Evolutionary conservation across 2,888 invertebrate genomes (phyloP), one percentile per base, ranked within the genome.

Genomic region (Meliscaeva auricollis): DNA sequence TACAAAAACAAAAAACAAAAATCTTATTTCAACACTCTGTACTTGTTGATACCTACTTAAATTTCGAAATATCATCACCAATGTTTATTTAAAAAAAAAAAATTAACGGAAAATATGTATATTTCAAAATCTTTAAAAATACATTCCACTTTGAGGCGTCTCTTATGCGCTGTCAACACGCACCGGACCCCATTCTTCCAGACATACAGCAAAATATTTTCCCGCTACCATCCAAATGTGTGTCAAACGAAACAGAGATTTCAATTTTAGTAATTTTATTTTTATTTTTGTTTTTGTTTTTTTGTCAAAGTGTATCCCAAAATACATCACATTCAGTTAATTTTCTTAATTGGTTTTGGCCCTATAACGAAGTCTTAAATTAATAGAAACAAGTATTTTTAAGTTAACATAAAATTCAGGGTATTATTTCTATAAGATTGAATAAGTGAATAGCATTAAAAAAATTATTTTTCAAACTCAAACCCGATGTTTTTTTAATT

Each of bases 1-100:
- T n/a, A n/a, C n/a, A n/a, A n/a, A n/a, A n/a, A n/a, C n/a, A 26
- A 74, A 80, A 70, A 54, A 60, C 38, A 30, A 15, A 54, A 54
- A 54, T 3, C 15, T 2, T 52, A 32, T 54, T 54, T 54, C 54
- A 15, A 30, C 54, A 54, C 30, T 0, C n/a, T 15, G 30, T 26
- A 30, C 26, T 54, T 7, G 13, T 13, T 3, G 3, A 4, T 41
- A 13, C n/a, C 13, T 26, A n/a, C 52, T 26, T 1, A 52, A n/a
- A n/a, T 26, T 52, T 30, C 52, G 15, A 54, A 52, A 54, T n/a
- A 8, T 54, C 15, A 8, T 26, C 26, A n/a, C 7, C n/a, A 54
- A 15, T 54, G 8, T 54, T 54, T 54, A 54, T 54, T 54, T 54
- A 30, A 30, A 54, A 15, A 30, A 30, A 54, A 15, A 8, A 5